Evolutionary conservation across 2,888 invertebrate species (phyloP).

Genomic region (Trilocha varians): DNA sequence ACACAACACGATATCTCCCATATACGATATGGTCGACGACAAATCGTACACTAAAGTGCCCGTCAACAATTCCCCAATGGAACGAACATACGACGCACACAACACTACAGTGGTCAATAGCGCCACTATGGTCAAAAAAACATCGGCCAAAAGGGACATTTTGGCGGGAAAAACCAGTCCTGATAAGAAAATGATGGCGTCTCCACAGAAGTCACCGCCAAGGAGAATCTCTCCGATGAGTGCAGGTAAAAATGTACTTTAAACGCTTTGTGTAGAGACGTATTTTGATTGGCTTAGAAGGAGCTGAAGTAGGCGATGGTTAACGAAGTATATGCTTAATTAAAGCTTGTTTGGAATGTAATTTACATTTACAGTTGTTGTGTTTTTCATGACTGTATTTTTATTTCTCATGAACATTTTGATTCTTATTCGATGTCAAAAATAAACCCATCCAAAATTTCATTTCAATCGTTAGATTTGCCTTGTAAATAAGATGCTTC

Average conservation of each 20-base stretch:
- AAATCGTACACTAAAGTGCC: conserved; percentile 45
- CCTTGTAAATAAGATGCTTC: too few species aligned
- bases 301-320: too few species aligned
- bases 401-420: too few species aligned
- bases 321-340: too few species aligned
- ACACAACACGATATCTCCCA: conserved; percentile 60
- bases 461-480: too few species aligned
- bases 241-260: conserved; percentile 24
- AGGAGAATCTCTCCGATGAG: conserved; percentile 26
- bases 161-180: conserved; percentile 34
- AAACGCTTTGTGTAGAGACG: background rate
- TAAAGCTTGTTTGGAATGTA: too few species aligned
- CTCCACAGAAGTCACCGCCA: conserved; percentile 22
- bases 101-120: conserved; percentile 49
- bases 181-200: conserved; percentile 35
- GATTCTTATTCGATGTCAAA: too few species aligned
- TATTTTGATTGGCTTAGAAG: too few species aligned
- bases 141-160: conserved; percentile 46
- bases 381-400: too few species aligned
- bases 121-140: conserved; percentile 44
- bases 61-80: conserved; percentile 24
- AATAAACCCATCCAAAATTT: too few species aligned
- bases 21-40: conserved; percentile 49
- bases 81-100: conserved; percentile 34
- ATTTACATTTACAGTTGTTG: too few species aligned